Base-by-base conservation (phyloP, 2,888 invertebrate genomes). In the Crioceris asparagi region DNA sequence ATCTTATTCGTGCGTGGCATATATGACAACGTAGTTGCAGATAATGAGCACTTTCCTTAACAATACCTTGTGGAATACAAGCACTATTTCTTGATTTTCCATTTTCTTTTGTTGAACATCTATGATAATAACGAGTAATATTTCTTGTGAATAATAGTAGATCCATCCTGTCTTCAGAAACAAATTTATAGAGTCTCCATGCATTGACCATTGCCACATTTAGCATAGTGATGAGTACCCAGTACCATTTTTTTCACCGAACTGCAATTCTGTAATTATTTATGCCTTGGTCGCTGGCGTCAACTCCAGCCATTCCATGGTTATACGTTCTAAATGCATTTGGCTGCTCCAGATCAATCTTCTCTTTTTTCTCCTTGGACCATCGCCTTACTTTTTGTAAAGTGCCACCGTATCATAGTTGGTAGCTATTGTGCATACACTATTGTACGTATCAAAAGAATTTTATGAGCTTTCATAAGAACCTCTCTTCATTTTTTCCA, bases 401-500 rank as follows among this genome's bases (percentile, higher is more conserved):
- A 21, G 21, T n/a, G n/a, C n/a, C n/a, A n/a, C n/a, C n/a, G n/a
- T n/a, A n/a, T 6, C 21, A 10, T 21, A 21, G 10, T 21, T 21
- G 6, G 21, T 21, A 7, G 21, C 21, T 21, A 21, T 21, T 6
- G 21, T 21, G 21, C 21, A 21, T 6, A 21, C 21, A 21, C 21
- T 21, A 21, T 21, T 21, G 10, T 21, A n/a, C n/a, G n/a, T n/a
- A n/a, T n/a, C n/a, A n/a, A n/a, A n/a, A n/a, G n/a, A n/a, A n/a
- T n/a, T n/a, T n/a, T n/a, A n/a, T n/a, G n/a, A n/a, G 10, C 21
- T 7, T 7, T 16, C 15, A 31, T 8, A 31, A 11, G 12, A 5
- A 10, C 7, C 32, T 8, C 32, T 11, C 14, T 31, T 16, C 17
- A 5, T 16, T 31, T 31, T 31, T 15, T 31, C 17, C 32, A 31